Percentiles rank a stretch among this genome's conserved stretches.
Evolutionary conservation across 2,113 vertebrate species (phyloP).

Genomic region (Hucho hucho): DNA sequence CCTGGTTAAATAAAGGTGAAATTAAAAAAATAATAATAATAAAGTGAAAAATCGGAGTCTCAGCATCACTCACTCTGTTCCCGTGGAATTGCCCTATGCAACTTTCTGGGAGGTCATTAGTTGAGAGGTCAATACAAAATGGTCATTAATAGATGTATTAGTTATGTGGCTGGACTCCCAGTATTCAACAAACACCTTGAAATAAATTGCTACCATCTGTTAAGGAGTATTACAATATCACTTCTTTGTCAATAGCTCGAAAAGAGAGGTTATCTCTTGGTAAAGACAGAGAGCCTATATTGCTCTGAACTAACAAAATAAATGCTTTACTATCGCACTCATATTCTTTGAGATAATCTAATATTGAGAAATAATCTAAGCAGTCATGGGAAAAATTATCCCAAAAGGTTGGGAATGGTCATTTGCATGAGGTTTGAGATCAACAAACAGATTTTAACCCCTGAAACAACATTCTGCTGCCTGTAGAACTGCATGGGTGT

Average conservation of each 20-base stretch:
- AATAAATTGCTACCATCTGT: slow-evolving; percentile 67
- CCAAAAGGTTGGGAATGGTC: slow-evolving; percentile 62
- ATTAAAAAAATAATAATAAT: too few relatives aligned
- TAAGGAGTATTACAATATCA: background rate
- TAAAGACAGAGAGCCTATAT: background rate
- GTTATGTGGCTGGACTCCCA: slow-evolving; percentile 41
- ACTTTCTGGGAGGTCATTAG: too few relatives aligned
- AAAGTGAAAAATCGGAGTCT: too few relatives aligned
- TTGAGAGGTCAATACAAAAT: background rate
- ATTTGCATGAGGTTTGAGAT: slow-evolving; percentile 56
- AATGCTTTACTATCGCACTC: too few relatives aligned
- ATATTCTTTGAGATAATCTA: slow-evolving; percentile 9
- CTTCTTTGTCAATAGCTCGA: slow-evolving; percentile 17
- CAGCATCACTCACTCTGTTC: too few relatives aligned
- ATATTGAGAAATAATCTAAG: slow-evolving; percentile 21
- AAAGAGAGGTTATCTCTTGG: background rate
- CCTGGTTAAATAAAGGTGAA: too few relatives aligned
- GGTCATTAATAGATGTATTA: slow-evolving; percentile 47
- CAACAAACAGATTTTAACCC: slow-evolving; percentile 53
- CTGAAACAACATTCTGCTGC: slow-evolving; percentile 70
- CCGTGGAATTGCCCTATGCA: too few relatives aligned
- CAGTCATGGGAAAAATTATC: slow-evolving; percentile 35
- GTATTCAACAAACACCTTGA: slow-evolving; percentile 56
- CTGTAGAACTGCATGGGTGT: slow-evolving; percentile 53
- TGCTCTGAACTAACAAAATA: background rate